Percentiles rank a stretch among this genome's conserved stretches.
phyloP scores from a whole-genome alignment of 1,140 invertebrate species.

The Cydia splendana region DNA sequence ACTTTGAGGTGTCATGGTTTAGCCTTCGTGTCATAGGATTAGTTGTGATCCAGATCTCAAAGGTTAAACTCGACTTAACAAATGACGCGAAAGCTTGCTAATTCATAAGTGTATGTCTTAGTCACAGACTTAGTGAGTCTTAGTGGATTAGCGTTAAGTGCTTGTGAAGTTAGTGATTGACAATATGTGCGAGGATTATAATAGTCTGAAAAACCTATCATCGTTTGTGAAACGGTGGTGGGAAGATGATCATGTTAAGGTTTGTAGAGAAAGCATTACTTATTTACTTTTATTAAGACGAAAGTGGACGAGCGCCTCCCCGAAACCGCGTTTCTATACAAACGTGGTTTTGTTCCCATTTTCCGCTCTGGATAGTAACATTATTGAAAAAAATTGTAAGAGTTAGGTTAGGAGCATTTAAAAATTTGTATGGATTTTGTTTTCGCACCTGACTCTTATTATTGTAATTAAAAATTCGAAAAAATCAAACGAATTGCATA shows the following conservation, averaged over 20 bases:
- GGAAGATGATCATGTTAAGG: conserved; percentile 61
- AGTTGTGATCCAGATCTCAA: conserved; percentile 39
- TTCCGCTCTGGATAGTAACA: too few species aligned
- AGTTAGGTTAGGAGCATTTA: too few species aligned
- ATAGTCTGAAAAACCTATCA: conserved; percentile 51
- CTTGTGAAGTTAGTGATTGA: conserved; percentile 33
- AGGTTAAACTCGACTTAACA: conserved; percentile 3
- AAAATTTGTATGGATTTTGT: too few species aligned
- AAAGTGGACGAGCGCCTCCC: too few species aligned
- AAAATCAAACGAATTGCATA: too few species aligned
- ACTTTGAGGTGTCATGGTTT: conserved; percentile 32
- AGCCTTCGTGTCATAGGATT: conserved; percentile 44
- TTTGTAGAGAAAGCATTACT: conserved; percentile 35
- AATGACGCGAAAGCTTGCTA: neutral
- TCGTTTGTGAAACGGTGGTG: conserved; percentile 67
- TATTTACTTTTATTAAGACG: conserved; percentile 2
- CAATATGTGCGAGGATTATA: conserved; percentile 43
- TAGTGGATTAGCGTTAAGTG: neutral
- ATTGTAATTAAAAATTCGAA: too few species aligned
- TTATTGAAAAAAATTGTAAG: too few species aligned
- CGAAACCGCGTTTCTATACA: too few species aligned
- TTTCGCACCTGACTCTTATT: too few species aligned
- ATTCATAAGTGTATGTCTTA: neutral
- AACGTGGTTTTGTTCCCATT: too few species aligned
- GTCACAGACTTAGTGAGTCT: too few species aligned